Percentiles rank a stretch among this genome's conserved stretches.
Evolutionary conservation across 2,797 vertebrate genomes (phyloP).

Genomic region (Semaprochilodus insignis): DNA sequence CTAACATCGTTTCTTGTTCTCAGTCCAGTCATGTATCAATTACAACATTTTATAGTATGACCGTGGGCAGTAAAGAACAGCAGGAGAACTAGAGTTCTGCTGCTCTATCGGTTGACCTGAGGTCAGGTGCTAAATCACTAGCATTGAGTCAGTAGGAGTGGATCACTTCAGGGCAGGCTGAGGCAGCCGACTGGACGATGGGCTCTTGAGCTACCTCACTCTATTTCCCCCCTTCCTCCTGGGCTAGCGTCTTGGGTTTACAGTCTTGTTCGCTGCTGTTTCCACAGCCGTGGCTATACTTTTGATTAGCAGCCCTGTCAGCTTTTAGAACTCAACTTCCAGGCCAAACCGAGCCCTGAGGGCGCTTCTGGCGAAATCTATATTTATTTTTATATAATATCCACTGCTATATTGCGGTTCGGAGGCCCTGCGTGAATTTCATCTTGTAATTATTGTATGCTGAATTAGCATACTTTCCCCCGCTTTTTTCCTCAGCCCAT

Average conservation of each 20-base stretch:
- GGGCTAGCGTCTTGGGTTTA: slow-evolving; percentile 38
- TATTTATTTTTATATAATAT: slow-evolving; percentile 47
- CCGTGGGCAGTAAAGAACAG: slow-evolving; percentile 41
- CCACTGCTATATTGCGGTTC: slow-evolving; percentile 28
- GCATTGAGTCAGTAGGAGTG: slow-evolving; percentile 51
- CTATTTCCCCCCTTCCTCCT: slow-evolving; percentile 23
- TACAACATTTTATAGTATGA: slow-evolving; percentile 35
- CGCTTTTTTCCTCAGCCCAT: background rate
- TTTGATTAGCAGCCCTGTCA: slow-evolving; percentile 59
- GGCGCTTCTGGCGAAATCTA: slow-evolving; percentile 45
- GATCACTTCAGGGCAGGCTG: slow-evolving; percentile 41
- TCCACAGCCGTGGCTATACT: slow-evolving; percentile 44
- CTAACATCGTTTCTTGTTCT: too few relatives aligned
- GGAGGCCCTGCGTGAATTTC: slow-evolving; percentile 17
- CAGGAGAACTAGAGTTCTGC: slow-evolving; percentile 11
- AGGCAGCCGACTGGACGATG: slow-evolving; percentile 30
- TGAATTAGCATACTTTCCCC: slow-evolving; percentile 12
- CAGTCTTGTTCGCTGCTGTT: slow-evolving; percentile 50
- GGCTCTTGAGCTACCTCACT: slow-evolving; percentile 30
- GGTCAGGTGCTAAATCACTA: slow-evolving; percentile 60
- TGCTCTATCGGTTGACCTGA: slow-evolving; percentile 41
- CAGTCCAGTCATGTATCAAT: slow-evolving; percentile 39
- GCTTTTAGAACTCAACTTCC: slow-evolving; percentile 45
- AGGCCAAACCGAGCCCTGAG: slow-evolving; percentile 50
- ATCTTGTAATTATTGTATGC: slow-evolving; percentile 24